Evolutionary conservation across 2,797 vertebrate genomes (phyloP).

Genomic region (Oreortyx pictus): DNA sequence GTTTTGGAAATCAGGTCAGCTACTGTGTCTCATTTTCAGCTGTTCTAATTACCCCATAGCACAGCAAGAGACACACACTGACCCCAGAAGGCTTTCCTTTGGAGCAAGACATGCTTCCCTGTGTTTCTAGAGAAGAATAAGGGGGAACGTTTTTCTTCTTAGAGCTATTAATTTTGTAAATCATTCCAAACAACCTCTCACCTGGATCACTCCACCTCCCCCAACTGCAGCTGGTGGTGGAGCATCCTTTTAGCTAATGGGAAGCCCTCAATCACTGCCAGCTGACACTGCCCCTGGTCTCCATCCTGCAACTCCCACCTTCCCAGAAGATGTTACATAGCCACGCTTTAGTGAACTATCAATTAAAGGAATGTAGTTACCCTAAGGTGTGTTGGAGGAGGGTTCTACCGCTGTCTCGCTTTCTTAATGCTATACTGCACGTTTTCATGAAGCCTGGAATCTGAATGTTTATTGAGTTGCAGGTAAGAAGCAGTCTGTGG

Average conservation of each 20-base stretch:
- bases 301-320: not conserved
- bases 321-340: not conserved
- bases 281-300: not conserved
- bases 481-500: not conserved
- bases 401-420: accelerated
- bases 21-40: not conserved
- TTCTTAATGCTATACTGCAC: accelerated
- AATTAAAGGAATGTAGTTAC: not conserved
- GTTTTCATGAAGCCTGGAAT: not conserved
- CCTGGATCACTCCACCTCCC: not conserved
- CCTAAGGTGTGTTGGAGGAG: accelerated
- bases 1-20: conserved; percentile 37
- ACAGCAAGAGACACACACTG: not conserved
- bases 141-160: not conserved
- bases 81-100: not conserved
- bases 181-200: not conserved
- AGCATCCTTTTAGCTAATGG: not conserved
- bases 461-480: accelerated
- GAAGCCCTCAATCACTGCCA: not conserved
- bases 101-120: not conserved
- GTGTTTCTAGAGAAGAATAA: accelerated
- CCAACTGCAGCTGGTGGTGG: not conserved
- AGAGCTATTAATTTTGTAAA: not conserved
- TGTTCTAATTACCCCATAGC: not conserved
- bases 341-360: accelerated